Conservation (phyloP, 2,888 invertebrate species). For the Pristionchus maxplancki region DNA sequence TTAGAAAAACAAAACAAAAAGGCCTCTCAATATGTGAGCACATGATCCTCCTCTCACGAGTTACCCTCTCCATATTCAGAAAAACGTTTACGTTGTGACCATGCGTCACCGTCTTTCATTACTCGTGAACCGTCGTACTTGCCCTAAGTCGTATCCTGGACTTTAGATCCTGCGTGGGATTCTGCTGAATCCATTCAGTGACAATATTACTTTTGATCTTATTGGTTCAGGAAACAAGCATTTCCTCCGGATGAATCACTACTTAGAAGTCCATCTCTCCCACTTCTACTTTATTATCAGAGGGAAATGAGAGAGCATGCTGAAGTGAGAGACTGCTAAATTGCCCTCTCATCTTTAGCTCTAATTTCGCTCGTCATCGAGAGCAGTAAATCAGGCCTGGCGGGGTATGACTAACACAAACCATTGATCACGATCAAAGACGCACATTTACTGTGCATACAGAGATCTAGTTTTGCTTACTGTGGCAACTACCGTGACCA, state of each 20-base stretch:
- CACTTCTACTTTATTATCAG: neutral
- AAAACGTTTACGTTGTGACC: neutral
- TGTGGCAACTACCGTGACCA: neutral
- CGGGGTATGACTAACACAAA: neutral
- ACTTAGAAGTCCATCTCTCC: neutral
- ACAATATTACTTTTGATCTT: neutral
- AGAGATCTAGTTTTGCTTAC: neutral
- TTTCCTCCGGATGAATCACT: neutral
- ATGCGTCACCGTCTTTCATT: neutral
- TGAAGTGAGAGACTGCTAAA: neutral
- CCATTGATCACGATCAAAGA: neutral
- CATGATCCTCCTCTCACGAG: neutral
- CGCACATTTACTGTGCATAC: neutral
- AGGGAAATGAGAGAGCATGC: too few relatives aligned
- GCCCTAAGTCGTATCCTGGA: neutral
- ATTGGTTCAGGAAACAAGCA: neutral
- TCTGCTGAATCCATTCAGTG: neutral
- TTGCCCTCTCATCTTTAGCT: constrained; percentile 1
- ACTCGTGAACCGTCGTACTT: neutral
- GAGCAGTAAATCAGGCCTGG: neutral
- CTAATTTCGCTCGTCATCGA: neutral
- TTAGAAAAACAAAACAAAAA: too few relatives aligned
- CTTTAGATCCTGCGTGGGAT: neutral
- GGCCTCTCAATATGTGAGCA: too few relatives aligned
- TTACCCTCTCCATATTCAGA: neutral